Base-by-base conservation (phyloP, 2,797 vertebrate species). In the Enteromius fasciolatus region DNA sequence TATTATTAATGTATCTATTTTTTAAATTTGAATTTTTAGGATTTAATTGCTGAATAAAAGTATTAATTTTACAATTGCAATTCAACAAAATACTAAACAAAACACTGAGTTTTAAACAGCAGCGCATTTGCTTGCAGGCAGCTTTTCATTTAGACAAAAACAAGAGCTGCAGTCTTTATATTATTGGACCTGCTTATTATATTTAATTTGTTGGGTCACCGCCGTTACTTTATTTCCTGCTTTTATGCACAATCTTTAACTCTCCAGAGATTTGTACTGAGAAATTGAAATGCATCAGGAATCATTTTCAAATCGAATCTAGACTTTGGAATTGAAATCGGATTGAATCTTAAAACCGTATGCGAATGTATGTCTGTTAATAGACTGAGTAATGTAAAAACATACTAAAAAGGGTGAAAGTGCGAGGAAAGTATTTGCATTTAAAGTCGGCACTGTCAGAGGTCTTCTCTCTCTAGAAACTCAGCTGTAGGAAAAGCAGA, bases 401-500 rank as follows among this genome's bases (percentile, higher is more conserved):
- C 36, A 41, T 41, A 52, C 3, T 3, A 68, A 64, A 20, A 25
- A 57, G 46, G 70, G 77, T 59, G 59, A 46, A 66, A 74, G 70
- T 68, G 52, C 36, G 6, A 18, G 74, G 28, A 78, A 66, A 61
- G 70, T 68, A 39, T 79, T 50, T 81, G 74, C 64, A 67, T 84
- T 86, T 78, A 66, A 76, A 80, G 44, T 48, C 36, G 23, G 72
- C 59, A 50, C 78, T 80, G 83, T 81, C 68, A 83, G 64, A 84
- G 80, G 61, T 79, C 80, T 73, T 80, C 77, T 78, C 64, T 84
- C 44, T 69, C 63, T 52, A 83, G 78, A 82, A 85, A 74, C 80
- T 81, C 68, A 78, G 78, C 80, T 50, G 50, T 61, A 73, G 80
- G 46, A 81, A 84, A 86, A 86, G 80, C 76, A 68, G 63, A 78